Evolutionary conservation across 1,140 invertebrate species (phyloP).

Genomic region (Steinernema khuongi): DNA sequence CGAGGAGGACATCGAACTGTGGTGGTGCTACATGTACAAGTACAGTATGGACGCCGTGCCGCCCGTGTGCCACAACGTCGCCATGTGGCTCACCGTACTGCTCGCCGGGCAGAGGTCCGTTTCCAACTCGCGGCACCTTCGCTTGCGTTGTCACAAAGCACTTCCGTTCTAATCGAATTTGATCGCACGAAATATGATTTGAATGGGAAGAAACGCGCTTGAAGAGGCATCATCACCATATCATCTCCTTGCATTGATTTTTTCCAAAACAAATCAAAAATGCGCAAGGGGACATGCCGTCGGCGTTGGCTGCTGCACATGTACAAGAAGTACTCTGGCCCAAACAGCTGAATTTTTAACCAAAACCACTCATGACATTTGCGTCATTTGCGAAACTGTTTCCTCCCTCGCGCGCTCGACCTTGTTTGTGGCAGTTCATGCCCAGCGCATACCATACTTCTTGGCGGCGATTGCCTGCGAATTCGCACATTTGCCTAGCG

Average conservation of each 20-base stretch:
- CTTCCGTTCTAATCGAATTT: conserved; percentile 1
- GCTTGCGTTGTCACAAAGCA: not conserved
- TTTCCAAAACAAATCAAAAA: not conserved
- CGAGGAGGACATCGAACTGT: conserved; percentile 43
- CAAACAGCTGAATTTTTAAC: too few species aligned
- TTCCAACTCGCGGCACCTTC: conserved; percentile 2
- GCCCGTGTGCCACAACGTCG: conserved; percentile 41
- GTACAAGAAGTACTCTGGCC: too few species aligned
- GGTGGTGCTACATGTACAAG: conserved; percentile 58
- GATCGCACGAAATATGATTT: conserved; percentile 10
- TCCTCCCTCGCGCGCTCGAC: too few species aligned
- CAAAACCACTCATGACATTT: too few species aligned
- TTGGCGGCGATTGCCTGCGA: not conserved
- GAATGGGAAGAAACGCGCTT: not conserved
- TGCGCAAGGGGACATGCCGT: not conserved
- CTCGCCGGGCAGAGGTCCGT: conserved; percentile 52
- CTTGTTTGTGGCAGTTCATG: too few species aligned
- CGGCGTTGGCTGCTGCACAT: too few species aligned
- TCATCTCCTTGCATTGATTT: not conserved
- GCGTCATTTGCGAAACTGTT: too few species aligned
- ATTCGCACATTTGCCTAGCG: not conserved
- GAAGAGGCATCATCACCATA: conserved; percentile 12
- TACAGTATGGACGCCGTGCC: conserved; percentile 57
- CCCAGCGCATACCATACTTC: not conserved
- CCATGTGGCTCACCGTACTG: conserved; percentile 58